Evolutionary conservation across 2,113 vertebrate genomes (phyloP).

Genomic region (Upupa epops): DNA sequence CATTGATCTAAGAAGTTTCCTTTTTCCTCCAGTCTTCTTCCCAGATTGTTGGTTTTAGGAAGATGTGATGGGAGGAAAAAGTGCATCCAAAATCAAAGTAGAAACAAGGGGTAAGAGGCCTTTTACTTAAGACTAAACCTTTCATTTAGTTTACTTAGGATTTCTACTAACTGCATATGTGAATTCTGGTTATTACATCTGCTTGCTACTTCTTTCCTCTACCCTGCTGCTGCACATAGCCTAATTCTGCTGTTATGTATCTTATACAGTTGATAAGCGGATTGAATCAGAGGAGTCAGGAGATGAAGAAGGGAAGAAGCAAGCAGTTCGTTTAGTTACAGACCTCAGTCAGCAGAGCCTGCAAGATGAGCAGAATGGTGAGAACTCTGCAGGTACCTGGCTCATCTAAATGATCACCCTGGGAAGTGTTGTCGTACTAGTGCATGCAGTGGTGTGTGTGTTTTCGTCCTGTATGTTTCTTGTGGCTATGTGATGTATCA

Average conservation of each 20-base stretch:
- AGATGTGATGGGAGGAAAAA: conserved; percentile 74
- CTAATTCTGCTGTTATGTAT: background rate
- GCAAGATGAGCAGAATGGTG: conserved; percentile 70
- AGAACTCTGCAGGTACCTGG: conserved; percentile 52
- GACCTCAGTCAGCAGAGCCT: conserved; percentile 82
- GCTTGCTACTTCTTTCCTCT: background rate
- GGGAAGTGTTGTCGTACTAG: background rate
- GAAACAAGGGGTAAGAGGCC: conserved; percentile 69
- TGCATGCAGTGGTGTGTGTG: rapidly evolving
- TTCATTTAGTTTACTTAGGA: conserved; percentile 58
- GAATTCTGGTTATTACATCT: background rate
- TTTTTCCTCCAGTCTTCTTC: conserved; percentile 74
- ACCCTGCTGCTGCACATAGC: background rate
- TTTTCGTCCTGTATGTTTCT: rapidly evolving
- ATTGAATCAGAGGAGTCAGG: conserved; percentile 95
- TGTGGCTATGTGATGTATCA: rapidly evolving
- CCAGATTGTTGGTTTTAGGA: conserved; percentile 73
- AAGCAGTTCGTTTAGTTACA: conserved; percentile 78
- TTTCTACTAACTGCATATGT: conserved; percentile 46
- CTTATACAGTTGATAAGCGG: conserved; percentile 85
- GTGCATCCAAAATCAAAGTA: conserved; percentile 71
- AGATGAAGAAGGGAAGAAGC: conserved; percentile 89
- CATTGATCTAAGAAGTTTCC: conserved; percentile 70
- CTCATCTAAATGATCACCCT: rapidly evolving
- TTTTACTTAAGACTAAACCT: conserved; percentile 71